Conservation (phyloP, 2,888 invertebrate genomes). For the Ditula angustiorana region DNA sequence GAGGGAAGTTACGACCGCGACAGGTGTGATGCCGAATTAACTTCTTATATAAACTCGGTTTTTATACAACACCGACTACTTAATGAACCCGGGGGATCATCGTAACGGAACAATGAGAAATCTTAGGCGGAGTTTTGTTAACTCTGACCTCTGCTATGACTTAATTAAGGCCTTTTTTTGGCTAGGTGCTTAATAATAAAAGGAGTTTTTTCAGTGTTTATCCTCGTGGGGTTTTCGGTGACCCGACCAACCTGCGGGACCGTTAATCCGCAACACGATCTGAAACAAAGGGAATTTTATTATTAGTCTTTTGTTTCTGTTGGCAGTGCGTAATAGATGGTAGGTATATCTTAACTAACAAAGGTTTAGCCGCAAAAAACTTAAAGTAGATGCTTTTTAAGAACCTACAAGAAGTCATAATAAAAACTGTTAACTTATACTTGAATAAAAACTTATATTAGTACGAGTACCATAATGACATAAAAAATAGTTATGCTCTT, state of each 20-base stretch:
- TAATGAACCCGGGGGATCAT: constrained; percentile 76
- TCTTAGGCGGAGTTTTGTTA: constrained; percentile 63
- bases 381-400: no score
- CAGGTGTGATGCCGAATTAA: constrained; percentile 84
- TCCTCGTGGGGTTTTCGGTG: constrained; percentile 42
- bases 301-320: constrained; percentile 13
- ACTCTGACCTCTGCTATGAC: constrained; percentile 53
- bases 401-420: no score
- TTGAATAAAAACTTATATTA: no score
- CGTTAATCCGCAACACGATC: constrained; percentile 56
- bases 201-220: constrained; percentile 52
- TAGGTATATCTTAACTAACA: not conserved
- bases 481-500: no score
- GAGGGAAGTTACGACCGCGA: constrained; percentile 81
- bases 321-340: not conserved
- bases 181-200: constrained; percentile 52
- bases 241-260: constrained; percentile 66
- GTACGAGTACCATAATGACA: no score
- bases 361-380: no score
- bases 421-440: no score
- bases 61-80: constrained; percentile 78
- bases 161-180: constrained; percentile 71
- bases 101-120: constrained; percentile 72
- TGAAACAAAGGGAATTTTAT: constrained; percentile 58
- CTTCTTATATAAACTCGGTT: constrained; percentile 81